Base-by-base conservation (phyloP, 2,888 invertebrate genomes). In the Oscheius sp. region DNA sequence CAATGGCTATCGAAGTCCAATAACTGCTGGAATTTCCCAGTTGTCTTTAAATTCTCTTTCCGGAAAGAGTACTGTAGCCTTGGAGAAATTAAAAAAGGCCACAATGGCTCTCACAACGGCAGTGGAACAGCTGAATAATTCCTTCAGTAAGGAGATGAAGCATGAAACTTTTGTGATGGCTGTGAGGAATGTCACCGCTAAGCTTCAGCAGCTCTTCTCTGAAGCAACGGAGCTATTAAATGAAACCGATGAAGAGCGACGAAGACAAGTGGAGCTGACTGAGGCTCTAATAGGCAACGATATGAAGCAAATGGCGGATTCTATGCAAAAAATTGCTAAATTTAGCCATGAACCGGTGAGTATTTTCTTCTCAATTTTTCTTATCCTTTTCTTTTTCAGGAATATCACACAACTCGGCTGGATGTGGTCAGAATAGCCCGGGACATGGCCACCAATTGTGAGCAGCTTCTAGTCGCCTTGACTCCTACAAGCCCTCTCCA, bases 271-370 rank as follows among this genome's bases (percentile, higher is more conserved):
- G 1, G 82, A 82, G 43, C 76, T 76, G 73, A 78, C 78, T 16
- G 80, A 82, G 61, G 76, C 79, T 9, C 69, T 82, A 55, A 80
- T 82, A 21, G 78, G 78, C 0, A 82, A 82, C 71, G 82, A 82
- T 70, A 82, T 82, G 82, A 76, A 76, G 46, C 82, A 80, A 56
- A 80, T 82, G 82, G 77, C 77, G 70, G 71, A 77, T n/a, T 77
- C 79, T 12, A 80, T 82, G 80, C 75, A 78, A 13, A 76, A 76
- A 49, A 52, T 81, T 25, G 74, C 75, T 52, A 69, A 66, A 5
- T 72, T 78, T 41, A 61, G 25, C 12, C 41, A 61, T 18, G 29
- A 21, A 12, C 63, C 58, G 59, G 74, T 74, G 25, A 45, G 61
- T 29, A 12, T 12, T 21, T 21, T 12, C 23, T 12, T 55, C 18